Conservation (phyloP, 1,140 invertebrate genomes). For the Lepidurus arcticus region DNA sequence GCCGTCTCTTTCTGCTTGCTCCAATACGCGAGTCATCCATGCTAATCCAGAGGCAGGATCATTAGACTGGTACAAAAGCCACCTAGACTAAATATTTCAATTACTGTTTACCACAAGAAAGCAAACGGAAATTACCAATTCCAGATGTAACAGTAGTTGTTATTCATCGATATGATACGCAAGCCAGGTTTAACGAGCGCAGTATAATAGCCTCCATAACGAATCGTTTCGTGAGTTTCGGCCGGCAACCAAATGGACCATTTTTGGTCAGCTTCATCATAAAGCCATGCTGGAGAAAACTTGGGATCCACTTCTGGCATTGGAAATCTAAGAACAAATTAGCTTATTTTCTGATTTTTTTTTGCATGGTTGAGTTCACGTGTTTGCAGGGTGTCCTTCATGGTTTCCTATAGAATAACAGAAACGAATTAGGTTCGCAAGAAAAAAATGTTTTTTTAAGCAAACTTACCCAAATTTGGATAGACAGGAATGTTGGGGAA, state of each 20-base stretch:
- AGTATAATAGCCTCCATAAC: slow-evolving; percentile 64
- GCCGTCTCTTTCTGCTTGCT: slow-evolving; percentile 50
- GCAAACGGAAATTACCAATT: slow-evolving; percentile 57
- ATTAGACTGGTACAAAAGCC: slow-evolving; percentile 54
- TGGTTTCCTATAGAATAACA: slow-evolving; percentile 63
- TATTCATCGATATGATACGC: slow-evolving; percentile 66
- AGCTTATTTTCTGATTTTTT: neutral
- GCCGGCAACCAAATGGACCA: slow-evolving; percentile 61
- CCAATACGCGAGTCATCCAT: slow-evolving; percentile 55
- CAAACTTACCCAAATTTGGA: slow-evolving; percentile 53
- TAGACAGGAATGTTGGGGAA: slow-evolving; percentile 62
- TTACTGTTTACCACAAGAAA: too few species aligned
- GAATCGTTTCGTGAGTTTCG: slow-evolving; percentile 55
- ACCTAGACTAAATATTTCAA: slow-evolving; percentile 45
- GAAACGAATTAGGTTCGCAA: neutral
- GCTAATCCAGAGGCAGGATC: slow-evolving; percentile 57
- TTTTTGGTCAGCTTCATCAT: slow-evolving; percentile 55
- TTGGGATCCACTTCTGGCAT: slow-evolving; percentile 43
- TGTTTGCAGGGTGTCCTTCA: slow-evolving; percentile 77
- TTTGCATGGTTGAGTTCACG: slow-evolving; percentile 50
- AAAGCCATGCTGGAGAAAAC: slow-evolving; percentile 54
- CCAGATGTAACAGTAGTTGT: slow-evolving; percentile 62
- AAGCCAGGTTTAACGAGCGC: slow-evolving; percentile 56
- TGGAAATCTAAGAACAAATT: slow-evolving; percentile 40
- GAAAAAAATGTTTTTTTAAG: neutral